Percentiles rank a stretch among this genome's conserved stretches.
Evolutionary conservation across 2,113 vertebrate species (phyloP).

Genomic region (Lasiurus borealis): DNA sequence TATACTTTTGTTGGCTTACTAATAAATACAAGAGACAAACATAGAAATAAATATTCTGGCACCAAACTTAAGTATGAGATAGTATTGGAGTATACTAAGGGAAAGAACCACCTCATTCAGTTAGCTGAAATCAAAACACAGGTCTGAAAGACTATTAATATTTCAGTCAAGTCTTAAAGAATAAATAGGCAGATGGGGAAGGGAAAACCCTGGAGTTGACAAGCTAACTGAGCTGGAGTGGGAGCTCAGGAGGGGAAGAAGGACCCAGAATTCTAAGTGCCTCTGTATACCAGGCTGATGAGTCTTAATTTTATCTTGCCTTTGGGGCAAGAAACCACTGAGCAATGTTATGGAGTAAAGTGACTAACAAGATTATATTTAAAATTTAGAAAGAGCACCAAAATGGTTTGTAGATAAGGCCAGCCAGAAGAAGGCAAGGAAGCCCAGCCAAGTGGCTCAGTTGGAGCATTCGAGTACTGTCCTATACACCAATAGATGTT

Average conservation of each 20-base stretch:
- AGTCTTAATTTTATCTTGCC: slow-evolving; percentile 52
- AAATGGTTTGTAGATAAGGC: neutral
- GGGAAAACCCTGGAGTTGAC: neutral
- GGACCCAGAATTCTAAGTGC: slow-evolving; percentile 14
- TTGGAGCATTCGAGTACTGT: neutral
- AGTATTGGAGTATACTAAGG: neutral
- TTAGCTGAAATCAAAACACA: slow-evolving; percentile 23
- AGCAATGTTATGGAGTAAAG: slow-evolving; percentile 50
- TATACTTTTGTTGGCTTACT: neutral
- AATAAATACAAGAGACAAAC: slow-evolving; percentile 37
- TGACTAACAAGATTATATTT: slow-evolving; percentile 40
- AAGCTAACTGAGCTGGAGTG: neutral
- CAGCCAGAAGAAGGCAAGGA: slow-evolving; percentile 42
- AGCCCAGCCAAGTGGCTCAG: neutral
- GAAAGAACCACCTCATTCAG: slow-evolving; percentile 6
- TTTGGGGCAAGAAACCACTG: neutral
- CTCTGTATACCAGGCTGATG: neutral
- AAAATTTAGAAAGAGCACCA: slow-evolving; percentile 40
- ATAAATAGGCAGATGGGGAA: neutral
- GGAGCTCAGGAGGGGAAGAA: neutral
- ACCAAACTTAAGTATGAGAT: neutral
- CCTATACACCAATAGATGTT: neutral
- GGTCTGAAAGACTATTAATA: slow-evolving; percentile 38
- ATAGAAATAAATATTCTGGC: slow-evolving; percentile 24
- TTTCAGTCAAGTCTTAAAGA: slow-evolving; percentile 23